Evolutionary conservation across 2,113 vertebrate species (phyloP), one percentile per base, ranked within the genome.

Genomic region (Rhinolophus ferrumequinum): DNA sequence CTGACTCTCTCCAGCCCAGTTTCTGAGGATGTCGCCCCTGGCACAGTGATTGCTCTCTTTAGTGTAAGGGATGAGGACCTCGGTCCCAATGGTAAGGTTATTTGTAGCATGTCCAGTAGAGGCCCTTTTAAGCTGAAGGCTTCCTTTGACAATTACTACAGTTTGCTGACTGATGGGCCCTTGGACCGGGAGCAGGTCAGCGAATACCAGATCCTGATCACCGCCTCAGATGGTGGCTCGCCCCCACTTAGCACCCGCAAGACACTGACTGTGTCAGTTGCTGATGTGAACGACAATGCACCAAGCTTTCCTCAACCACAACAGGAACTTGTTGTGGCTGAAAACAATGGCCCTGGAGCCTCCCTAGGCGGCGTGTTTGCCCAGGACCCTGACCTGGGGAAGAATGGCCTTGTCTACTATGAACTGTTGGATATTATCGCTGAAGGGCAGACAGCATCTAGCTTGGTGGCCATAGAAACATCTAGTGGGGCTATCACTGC

Each of bases 201-300:
- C 6, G 94, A 94, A 24, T 99, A 99, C 96, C 98, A 99, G 67
- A 95, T 99, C 56, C 98, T 98, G 0, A 97, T 99, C 26, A 98
- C 82, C 14, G 99, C 99, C 35, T 97, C 96, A 0, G 99, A 99
- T 93, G 98, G 98, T 81, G 99, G 99, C 1, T 98, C 76, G 7
- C 99, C 99, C 15, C 96, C 98, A 44, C 98, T 99, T 19, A 99
- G 98, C 69, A 98, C 97, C 70, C 96, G 50, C 50, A 98, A 89
- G 83, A 96, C 97, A 0, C 76, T 98, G 47, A 95, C 60, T 14
- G 97, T 99, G 75, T 97, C 98, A 1, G 93, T 99, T 73, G 98
- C 98, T 70, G 99, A 99, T 0, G 98, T 99, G 12, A 99, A 99
- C 50, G 99, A 99, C 79, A 99, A 99, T 30, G 64, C 98, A 0